Conservation (phyloP, 2,797 vertebrate species). For the Lepilemur septentrionalis region DNA sequence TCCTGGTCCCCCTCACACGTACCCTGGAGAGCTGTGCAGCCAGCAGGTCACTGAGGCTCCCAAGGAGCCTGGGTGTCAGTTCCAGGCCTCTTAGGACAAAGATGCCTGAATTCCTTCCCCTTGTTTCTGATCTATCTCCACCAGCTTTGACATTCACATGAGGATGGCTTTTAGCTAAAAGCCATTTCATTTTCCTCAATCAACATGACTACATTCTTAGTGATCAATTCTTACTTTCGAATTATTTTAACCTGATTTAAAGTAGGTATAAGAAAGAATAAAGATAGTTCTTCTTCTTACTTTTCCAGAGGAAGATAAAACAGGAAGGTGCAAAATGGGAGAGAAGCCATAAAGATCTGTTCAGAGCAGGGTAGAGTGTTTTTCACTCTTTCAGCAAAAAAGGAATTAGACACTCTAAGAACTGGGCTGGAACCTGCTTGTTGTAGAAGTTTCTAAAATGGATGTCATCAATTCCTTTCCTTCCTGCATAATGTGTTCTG, state of each 20-base stretch:
- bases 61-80: too few relatives aligned
- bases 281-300: background rate
- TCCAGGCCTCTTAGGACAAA: too few relatives aligned
- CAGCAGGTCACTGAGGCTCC: background rate
- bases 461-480: background rate
- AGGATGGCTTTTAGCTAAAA: accelerated
- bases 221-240: background rate
- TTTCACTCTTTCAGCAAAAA: background rate
- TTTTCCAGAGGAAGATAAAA: background rate
- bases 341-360: accelerated
- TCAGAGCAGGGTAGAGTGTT: accelerated
- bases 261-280: background rate
- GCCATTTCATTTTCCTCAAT: background rate
- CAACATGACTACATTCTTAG: background rate
- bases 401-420: background rate
- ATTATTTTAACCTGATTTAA: background rate
- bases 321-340: background rate
- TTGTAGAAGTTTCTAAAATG: accelerated
- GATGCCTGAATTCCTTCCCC: background rate
- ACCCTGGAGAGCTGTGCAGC: background rate
- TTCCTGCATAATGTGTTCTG: background rate
- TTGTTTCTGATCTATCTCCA: background rate
- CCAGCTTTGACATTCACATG: accelerated
- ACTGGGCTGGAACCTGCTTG: too few relatives aligned
- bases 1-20: background rate